phyloP scores from a whole-genome alignment of 2,888 invertebrate species.

The Lochmaea capreae region DNA sequence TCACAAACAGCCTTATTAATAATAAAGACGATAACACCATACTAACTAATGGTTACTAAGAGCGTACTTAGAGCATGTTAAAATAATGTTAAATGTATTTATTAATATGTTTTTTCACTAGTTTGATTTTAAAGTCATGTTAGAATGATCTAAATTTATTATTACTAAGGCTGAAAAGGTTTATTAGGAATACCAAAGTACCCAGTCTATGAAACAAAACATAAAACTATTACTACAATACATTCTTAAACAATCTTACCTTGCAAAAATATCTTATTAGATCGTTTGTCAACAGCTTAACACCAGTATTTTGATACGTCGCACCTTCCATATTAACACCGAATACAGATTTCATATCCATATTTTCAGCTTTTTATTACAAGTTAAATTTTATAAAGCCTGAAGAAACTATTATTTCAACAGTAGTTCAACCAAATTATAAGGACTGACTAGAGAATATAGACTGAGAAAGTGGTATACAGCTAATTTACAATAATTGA shows the following conservation, averaged over 20 bases:
- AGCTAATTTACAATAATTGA: background rate
- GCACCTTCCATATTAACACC: background rate
- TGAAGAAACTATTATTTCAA: background rate
- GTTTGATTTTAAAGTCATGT: too few relatives aligned
- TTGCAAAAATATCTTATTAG: background rate
- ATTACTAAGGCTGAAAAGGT: too few relatives aligned
- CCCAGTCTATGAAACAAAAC: too few relatives aligned
- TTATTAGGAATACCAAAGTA: too few relatives aligned
- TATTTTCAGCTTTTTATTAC: background rate
- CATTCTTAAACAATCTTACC: background rate
- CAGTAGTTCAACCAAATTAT: background rate
- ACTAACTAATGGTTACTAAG: too few relatives aligned
- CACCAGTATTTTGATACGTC: background rate
- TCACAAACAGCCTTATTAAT: too few relatives aligned
- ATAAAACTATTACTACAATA: background rate
- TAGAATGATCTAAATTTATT: too few relatives aligned
- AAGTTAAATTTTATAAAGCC: background rate
- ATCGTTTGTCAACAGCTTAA: background rate
- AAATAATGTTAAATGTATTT: too few relatives aligned
- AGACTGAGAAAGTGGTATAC: background rate
- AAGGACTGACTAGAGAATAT: background rate
- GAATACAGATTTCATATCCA: background rate
- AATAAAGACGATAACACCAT: too few relatives aligned
- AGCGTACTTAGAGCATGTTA: too few relatives aligned
- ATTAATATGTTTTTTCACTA: too few relatives aligned